Conservation (phyloP, 2,797 vertebrate genomes). For the Merluccius polli region DNA sequence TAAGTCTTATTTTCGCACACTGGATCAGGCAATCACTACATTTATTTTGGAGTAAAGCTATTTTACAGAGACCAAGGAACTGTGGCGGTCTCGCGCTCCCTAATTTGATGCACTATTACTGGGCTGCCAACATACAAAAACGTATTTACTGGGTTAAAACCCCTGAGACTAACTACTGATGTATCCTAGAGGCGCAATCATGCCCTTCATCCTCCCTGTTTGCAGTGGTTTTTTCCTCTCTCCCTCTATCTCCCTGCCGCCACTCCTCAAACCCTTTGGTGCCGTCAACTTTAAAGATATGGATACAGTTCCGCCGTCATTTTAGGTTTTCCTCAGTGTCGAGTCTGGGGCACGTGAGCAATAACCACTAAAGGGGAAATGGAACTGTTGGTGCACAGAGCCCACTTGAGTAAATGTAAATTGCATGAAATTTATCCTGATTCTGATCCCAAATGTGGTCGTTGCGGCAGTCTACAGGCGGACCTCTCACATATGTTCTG, state of each 20-base stretch:
- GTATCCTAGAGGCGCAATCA: constrained; percentile 2
- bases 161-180: not conserved
- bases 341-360: too few relatives aligned
- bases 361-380: too few relatives aligned
- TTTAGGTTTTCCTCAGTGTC: constrained; percentile 1
- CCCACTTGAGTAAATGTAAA: too few relatives aligned
- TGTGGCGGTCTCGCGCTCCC: not conserved
- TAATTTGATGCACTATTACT: not conserved
- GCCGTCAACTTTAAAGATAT: constrained; percentile 9
- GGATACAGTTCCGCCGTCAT: not conserved
- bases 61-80: not conserved
- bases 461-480: too few relatives aligned
- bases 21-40: not conserved
- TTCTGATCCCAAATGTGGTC: too few relatives aligned
- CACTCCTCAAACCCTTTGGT: not conserved
- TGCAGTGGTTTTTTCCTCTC: constrained; percentile 5
- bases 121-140: not conserved
- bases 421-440: too few relatives aligned
- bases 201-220: not conserved
- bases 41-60: not conserved
- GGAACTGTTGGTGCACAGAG: too few relatives aligned
- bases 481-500: too few relatives aligned
- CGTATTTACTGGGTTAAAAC: constrained; percentile 5
- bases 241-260: not conserved
- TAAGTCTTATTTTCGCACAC: too few relatives aligned